Evolutionary conservation across 2,797 vertebrate genomes (phyloP).

Genomic region (Acanthopagrus latus): DNA sequence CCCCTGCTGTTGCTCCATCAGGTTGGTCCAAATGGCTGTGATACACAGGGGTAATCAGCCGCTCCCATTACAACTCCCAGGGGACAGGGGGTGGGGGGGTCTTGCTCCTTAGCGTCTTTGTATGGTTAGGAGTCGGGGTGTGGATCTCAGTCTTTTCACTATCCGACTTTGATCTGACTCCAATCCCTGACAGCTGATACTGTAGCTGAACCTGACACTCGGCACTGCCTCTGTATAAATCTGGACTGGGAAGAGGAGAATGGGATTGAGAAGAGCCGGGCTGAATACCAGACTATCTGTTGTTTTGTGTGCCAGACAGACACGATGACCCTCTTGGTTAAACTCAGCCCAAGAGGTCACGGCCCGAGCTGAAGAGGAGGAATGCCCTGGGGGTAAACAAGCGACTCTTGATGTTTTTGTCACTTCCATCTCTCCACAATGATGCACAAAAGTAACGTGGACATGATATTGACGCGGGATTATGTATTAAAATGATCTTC

Average conservation of each 20-base stretch:
- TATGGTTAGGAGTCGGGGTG: conserved; percentile 70
- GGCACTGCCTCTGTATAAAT: conserved; percentile 63
- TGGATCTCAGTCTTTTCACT: conserved; percentile 82
- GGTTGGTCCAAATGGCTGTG: conserved; percentile 59
- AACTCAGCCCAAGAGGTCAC: conserved; percentile 67
- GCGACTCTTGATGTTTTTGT: conserved; percentile 32
- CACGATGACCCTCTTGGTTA: conserved; percentile 63
- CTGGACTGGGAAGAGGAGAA: conserved; percentile 70
- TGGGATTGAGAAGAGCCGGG: conserved; percentile 51
- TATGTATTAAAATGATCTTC: not conserved
- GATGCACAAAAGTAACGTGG: conserved; percentile 17
- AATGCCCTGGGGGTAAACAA: conserved; percentile 54
- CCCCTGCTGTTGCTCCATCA: conserved; percentile 25
- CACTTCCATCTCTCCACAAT: conserved; percentile 5
- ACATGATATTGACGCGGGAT: not conserved
- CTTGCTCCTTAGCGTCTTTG: conserved; percentile 73
- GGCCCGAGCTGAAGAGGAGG: conserved; percentile 26
- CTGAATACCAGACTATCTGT: conserved; percentile 68
- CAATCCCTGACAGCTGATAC: conserved; percentile 82
- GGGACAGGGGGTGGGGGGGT: conserved; percentile 65
- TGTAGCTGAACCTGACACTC: conserved; percentile 77
- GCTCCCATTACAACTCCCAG: conserved; percentile 79
- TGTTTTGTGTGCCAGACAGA: conserved; percentile 73
- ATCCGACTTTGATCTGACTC: conserved; percentile 83
- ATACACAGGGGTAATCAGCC: conserved; percentile 63